Percentiles rank a stretch among this genome's conserved stretches.
phyloP scores from a whole-genome alignment of 2,797 vertebrate genomes.

The Scolopax bukidnonensis region DNA sequence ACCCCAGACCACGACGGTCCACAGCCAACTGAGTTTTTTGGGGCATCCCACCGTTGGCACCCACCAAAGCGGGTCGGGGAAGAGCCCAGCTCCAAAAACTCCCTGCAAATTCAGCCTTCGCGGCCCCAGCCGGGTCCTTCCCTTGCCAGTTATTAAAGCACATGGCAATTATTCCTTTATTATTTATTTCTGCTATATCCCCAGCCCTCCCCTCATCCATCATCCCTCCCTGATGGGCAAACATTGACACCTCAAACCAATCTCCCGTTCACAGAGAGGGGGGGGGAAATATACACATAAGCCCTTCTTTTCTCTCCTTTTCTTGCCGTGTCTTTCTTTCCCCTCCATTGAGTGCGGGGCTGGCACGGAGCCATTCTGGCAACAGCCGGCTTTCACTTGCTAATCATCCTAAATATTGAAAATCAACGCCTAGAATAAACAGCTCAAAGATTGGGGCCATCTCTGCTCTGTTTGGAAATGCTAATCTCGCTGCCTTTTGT shows the following conservation, averaged over 20 bases:
- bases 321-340: constrained; percentile 62
- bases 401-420: constrained; percentile 85
- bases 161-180: constrained; percentile 10
- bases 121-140: background rate
- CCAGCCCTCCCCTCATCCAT: constrained; percentile 20
- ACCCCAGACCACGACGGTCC: fast-evolving
- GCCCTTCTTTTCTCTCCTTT: constrained; percentile 65
- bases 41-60: background rate
- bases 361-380: constrained; percentile 68
- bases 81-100: background rate
- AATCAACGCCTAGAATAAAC: constrained; percentile 75
- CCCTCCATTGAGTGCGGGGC: constrained; percentile 54
- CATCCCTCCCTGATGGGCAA: constrained; percentile 52
- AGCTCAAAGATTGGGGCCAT: constrained; percentile 69
- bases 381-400: constrained; percentile 80
- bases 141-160: background rate
- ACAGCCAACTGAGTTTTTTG: fast-evolving
- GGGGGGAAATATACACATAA: constrained; percentile 56
- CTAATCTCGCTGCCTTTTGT: constrained; percentile 72
- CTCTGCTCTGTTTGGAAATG: constrained; percentile 75
- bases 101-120: background rate
- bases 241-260: constrained; percentile 65
- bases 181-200: constrained; percentile 52
- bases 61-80: background rate
- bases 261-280: constrained; percentile 36